Evolutionary conservation across 2,113 vertebrate genomes (phyloP).

Genomic region (Ahaetulla prasina): DNA sequence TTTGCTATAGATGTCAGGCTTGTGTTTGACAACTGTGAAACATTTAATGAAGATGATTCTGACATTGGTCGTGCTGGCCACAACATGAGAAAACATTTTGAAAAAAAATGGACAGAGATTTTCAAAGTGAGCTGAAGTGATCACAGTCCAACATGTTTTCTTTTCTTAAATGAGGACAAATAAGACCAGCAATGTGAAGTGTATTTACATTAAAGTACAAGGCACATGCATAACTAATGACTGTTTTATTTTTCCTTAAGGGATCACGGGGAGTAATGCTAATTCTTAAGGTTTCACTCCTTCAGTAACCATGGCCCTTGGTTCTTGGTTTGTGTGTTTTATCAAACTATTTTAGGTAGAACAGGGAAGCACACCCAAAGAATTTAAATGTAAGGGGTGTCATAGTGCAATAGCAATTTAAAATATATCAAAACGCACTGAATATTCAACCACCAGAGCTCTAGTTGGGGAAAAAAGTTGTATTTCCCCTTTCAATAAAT

Average conservation of each 20-base stretch:
- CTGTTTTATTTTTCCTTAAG: slow-evolving; percentile 62
- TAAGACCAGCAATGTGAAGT: slow-evolving; percentile 79
- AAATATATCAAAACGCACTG: slow-evolving; percentile 96
- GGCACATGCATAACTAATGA: slow-evolving; percentile 64
- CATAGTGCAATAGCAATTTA: slow-evolving; percentile 97
- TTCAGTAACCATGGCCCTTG: slow-evolving; percentile 73
- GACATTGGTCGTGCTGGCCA: slow-evolving; percentile 97
- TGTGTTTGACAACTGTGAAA: slow-evolving; percentile 99
- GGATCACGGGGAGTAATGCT: slow-evolving; percentile 67
- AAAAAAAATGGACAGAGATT: slow-evolving; percentile 97
- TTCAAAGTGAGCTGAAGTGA: slow-evolving; percentile 90
- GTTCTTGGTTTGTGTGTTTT: slow-evolving; percentile 80
- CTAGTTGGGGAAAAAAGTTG: slow-evolving; percentile 83
- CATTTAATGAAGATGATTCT: slow-evolving; percentile 98
- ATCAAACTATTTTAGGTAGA: slow-evolving; percentile 85
- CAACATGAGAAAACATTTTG: slow-evolving; percentile 98
- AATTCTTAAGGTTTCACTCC: slow-evolving; percentile 74
- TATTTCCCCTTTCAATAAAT: slow-evolving; percentile 98
- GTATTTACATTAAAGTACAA: slow-evolving; percentile 71
- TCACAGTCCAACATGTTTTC: slow-evolving; percentile 44
- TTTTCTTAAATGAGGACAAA: slow-evolving; percentile 63
- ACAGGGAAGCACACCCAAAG: slow-evolving; percentile 95
- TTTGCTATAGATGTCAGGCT: slow-evolving; percentile 96
- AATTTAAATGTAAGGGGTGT: slow-evolving; percentile 91
- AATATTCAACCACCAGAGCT: slow-evolving; percentile 96